Evolutionary conservation across 1,140 invertebrate genomes (phyloP).

Genomic region (Drosophila prosaltans): DNA sequence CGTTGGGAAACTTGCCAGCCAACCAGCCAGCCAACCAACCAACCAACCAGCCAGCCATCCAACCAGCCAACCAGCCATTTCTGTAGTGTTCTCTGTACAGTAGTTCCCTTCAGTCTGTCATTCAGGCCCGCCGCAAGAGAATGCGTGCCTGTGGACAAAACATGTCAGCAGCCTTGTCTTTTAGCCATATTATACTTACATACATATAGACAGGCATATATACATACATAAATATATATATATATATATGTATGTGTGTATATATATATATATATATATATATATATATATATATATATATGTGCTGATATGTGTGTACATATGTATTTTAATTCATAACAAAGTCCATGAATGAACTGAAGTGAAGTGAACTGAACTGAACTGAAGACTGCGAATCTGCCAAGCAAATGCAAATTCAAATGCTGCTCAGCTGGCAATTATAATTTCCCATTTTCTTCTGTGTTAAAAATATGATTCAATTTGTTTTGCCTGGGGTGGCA

Average conservation of each 20-base stretch:
- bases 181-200: constrained; percentile 10
- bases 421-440: constrained; percentile 74
- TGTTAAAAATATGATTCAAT: constrained; percentile 79
- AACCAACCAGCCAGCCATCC: constrained; percentile 45
- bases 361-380: constrained; percentile 33
- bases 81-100: constrained; percentile 16
- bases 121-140: constrained; percentile 61
- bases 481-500: constrained; percentile 49
- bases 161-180: constrained; percentile 76
- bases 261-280: constrained; percentile 5
- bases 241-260: not conserved
- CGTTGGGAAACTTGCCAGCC: constrained; percentile 77
- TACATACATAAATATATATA: constrained; percentile 11
- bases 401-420: constrained; percentile 38
- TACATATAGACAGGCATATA: constrained; percentile 2
- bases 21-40: constrained; percentile 22
- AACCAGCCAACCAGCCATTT: constrained; percentile 24
- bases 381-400: constrained; percentile 1
- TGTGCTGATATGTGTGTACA: not conserved
- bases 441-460: constrained; percentile 73
- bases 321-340: constrained; percentile 51
- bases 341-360: constrained; percentile 68
- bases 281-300: not conserved
- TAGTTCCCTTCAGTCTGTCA: constrained; percentile 49
- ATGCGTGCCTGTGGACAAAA: constrained; percentile 81